Evolutionary conservation across 2,797 vertebrate species (phyloP).

Genomic region (Alectoris magna): DNA sequence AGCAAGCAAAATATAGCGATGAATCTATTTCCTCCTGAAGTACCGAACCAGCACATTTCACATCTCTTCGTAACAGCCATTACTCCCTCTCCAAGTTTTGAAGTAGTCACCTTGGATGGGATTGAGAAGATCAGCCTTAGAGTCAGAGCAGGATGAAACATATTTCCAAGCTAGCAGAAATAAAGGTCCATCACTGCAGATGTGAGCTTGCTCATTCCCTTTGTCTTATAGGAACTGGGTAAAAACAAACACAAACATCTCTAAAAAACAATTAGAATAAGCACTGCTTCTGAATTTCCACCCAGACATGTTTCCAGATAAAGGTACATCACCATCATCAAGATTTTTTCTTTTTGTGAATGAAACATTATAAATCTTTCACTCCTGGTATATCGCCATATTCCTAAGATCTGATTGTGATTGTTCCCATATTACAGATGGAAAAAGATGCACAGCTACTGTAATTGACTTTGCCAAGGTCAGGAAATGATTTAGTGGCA

Average conservation of each 20-base stretch:
- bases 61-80: not conserved
- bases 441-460: conserved; percentile 48
- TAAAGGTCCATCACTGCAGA: not conserved
- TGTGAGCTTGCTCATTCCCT: not conserved
- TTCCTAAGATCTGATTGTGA: conserved; percentile 7
- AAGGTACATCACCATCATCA: not conserved
- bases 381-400: not conserved
- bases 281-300: not conserved
- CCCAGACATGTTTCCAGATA: not conserved
- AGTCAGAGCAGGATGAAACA: not conserved
- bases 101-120: not conserved
- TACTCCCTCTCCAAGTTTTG: not conserved
- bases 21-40: not conserved
- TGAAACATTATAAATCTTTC: conserved; percentile 4
- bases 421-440: conserved; percentile 16
- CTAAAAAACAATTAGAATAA: not conserved
- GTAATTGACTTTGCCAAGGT: conserved; percentile 59
- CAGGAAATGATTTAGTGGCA: conserved; percentile 16
- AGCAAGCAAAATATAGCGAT: not conserved
- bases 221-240: not conserved
- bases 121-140: not conserved
- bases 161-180: not conserved
- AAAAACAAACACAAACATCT: not conserved
- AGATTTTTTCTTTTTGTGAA: not conserved
- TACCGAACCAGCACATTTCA: not conserved